Evolutionary conservation across 2,888 invertebrate genomes (phyloP).

Genomic region (Apotomis betuletana): DNA sequence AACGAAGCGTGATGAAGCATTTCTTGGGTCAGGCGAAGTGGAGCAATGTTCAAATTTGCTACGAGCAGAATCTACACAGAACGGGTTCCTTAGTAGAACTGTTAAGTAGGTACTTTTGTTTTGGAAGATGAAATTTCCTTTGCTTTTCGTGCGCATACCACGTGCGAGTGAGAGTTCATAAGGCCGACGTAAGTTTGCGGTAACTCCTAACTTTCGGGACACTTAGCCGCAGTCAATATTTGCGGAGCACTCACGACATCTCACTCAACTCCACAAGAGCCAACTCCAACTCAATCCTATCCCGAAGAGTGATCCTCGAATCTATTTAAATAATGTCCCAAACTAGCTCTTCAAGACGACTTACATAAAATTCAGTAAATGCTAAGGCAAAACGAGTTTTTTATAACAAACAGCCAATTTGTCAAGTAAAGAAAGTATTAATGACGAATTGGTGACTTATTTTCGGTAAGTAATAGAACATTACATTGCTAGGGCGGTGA

Average conservation of each 20-base stretch:
- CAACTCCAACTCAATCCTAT: conserved; percentile 64
- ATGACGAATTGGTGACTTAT: too few relatives aligned
- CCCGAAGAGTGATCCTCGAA: conserved; percentile 59
- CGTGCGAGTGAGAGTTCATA: conserved; percentile 48
- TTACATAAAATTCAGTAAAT: neutral
- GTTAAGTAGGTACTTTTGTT: neutral
- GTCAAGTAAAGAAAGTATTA: too few relatives aligned
- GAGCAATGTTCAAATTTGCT: too few relatives aligned
- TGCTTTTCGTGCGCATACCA: neutral
- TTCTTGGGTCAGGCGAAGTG: too few relatives aligned
- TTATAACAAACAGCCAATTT: too few relatives aligned
- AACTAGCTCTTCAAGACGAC: neutral
- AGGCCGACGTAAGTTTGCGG: conserved; percentile 48
- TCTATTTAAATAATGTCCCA: conserved; percentile 52
- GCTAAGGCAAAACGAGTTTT: too few relatives aligned
- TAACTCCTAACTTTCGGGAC: conserved; percentile 56
- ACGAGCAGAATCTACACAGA: too few relatives aligned
- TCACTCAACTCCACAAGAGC: conserved; percentile 48
- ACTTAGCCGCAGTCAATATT: conserved; percentile 65
- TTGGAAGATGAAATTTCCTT: neutral
- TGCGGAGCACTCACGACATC: conserved; percentile 60
- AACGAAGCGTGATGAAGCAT: too few relatives aligned
- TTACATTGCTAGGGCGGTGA: too few relatives aligned
- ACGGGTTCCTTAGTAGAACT: too few relatives aligned
- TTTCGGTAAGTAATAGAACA: too few relatives aligned